Percentiles rank a stretch among this genome's conserved stretches.
phyloP scores from a whole-genome alignment of 2,888 invertebrate species.

The Adelphocoris suturalis region DNA sequence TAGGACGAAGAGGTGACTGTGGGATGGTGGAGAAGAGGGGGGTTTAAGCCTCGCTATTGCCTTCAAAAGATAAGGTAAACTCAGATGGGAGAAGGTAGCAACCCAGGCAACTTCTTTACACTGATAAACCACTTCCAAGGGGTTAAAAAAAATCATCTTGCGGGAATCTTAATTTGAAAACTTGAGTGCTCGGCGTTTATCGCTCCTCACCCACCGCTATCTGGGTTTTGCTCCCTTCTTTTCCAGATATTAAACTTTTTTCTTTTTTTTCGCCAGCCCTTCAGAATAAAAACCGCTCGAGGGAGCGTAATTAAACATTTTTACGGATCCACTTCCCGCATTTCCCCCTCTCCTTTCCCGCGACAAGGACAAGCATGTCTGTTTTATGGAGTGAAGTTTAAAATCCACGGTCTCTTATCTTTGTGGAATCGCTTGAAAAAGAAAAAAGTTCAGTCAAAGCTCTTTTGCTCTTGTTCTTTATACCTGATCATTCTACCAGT shows the following conservation, averaged over 20 bases:
- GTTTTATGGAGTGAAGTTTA: conserved; percentile 54
- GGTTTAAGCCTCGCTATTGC: conserved; percentile 51
- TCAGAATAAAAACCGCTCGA: conserved; percentile 67
- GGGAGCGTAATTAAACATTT: conserved; percentile 70
- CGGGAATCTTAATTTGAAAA: conserved; percentile 71
- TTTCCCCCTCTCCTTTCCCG: conserved; percentile 2
- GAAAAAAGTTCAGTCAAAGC: not conserved
- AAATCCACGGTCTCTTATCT: conserved; percentile 41
- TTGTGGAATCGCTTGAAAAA: not conserved
- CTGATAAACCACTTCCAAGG: conserved; percentile 63
- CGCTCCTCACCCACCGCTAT: conserved; percentile 53
- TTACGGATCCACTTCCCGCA: conserved; percentile 61
- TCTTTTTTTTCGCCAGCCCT: conserved; percentile 41
- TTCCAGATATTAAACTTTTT: conserved; percentile 62
- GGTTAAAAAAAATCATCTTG: conserved; percentile 66
- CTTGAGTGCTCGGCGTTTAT: conserved; percentile 69
- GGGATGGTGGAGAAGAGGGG: not conserved
- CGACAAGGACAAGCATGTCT: conserved; percentile 51
- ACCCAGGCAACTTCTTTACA: conserved; percentile 66
- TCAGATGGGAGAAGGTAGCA: conserved; percentile 57
- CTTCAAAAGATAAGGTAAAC: conserved; percentile 64
- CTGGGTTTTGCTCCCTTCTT: conserved; percentile 35
- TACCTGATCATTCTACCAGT: conserved; percentile 34
- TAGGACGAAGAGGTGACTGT: conserved; percentile 7
- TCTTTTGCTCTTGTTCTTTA: conserved; percentile 34